Base-by-base conservation (phyloP, 2,888 invertebrate species). In the Elegia similella region DNA sequence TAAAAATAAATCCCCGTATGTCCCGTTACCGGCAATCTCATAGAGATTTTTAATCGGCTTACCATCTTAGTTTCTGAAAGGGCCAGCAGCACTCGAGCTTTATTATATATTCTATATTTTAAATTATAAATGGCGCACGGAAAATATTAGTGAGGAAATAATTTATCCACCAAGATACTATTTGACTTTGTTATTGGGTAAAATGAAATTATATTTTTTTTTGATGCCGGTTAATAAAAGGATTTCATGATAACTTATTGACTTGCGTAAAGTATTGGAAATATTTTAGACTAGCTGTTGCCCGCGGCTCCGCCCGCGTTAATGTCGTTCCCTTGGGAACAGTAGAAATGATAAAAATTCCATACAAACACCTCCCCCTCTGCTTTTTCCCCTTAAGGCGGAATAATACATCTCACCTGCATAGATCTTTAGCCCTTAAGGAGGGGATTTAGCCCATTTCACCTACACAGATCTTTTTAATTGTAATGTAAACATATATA, bases 31-130 rank as follows among this genome's bases (percentile, higher is more conserved):
- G 68, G 68, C 74, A 81, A 79, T 78, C 80, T 79, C 80, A 79
- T 78, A 72, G 73, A 79, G 79, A 75, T 76, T 80, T 80, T 84
- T 88, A 88, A 88, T 88, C 89, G 82, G 83, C 88, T 89, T 88
- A 87, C 76, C 67, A 79, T 75, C 76, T 74, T 72, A 65, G 68
- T 75, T 74, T 73, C 73, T 65, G 70, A 77, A 80, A 79, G 75
- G 75, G 76, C 84, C 82, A 78, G 80, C 79, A 70, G 70, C 73
- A 70, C 75, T 76, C 76, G 72, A 70, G 74, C 73, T 76, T 78
- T 77, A 78, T 78, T 73, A 71, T 68, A 68, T 70, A 72, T 62
- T 76, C 62, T 64, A 52, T 8, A 57, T 59, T 57, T 46, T 55
- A 52, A 69, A 68, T 69, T 70, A n/a, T 46, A 8, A 46, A 17